Percentiles rank a stretch among this genome's conserved stretches.
Evolutionary conservation across 1,140 invertebrate species (phyloP).

Genomic region (Rhagoletis pomonella): DNA sequence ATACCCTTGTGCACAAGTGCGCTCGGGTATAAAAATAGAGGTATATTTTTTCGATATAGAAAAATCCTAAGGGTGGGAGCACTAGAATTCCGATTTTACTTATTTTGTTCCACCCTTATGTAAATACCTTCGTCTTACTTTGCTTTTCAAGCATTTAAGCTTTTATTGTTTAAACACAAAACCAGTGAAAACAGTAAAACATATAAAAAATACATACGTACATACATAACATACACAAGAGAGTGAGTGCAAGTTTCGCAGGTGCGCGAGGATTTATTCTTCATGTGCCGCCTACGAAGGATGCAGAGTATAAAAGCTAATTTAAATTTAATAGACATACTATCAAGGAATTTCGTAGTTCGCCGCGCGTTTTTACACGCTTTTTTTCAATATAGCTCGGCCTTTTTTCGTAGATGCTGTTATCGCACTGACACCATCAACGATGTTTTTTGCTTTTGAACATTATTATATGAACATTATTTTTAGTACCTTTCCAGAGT

Average conservation of each 20-base stretch:
- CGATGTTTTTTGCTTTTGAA: background rate
- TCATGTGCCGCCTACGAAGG: too few species aligned
- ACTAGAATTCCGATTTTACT: too few species aligned
- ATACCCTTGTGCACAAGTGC: too few species aligned
- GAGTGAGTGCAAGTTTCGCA: background rate
- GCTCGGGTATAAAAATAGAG: too few species aligned
- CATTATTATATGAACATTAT: background rate
- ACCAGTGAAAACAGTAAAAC: background rate
- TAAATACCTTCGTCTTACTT: background rate
- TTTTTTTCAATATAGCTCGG: background rate
- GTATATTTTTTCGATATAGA: too few species aligned
- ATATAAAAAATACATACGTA: background rate
- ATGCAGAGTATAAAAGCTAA: background rate
- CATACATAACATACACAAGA: background rate
- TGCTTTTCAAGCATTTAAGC: background rate
- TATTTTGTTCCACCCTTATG: too few species aligned
- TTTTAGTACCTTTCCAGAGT: background rate
- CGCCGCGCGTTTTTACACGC: background rate
- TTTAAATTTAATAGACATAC: conserved; percentile 31
- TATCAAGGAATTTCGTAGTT: background rate
- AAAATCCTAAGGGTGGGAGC: too few species aligned
- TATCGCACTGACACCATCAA: background rate
- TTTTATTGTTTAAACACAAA: background rate
- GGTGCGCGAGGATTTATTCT: background rate
- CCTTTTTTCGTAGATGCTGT: background rate